phyloP scores from a whole-genome alignment of 2,797 vertebrate species.

The Apodemus agrarius region DNA sequence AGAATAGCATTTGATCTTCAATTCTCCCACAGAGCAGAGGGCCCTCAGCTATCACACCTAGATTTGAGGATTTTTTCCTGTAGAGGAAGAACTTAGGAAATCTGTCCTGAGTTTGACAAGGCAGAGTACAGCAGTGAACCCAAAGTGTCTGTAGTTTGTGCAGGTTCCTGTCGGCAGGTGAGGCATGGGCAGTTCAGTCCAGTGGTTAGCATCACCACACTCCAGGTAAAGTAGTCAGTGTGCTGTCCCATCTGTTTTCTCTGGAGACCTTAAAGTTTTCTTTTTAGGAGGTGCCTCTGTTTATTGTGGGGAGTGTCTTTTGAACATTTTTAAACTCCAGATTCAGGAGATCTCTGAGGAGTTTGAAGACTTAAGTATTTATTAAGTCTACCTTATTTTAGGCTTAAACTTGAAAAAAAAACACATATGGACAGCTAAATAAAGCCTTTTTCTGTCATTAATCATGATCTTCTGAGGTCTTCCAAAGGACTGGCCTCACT shows the following conservation, averaged over 20 bases:
- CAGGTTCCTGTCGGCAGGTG: neutral
- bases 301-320: neutral
- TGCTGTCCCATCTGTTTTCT: neutral
- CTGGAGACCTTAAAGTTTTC: neutral
- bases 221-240: no score
- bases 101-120: neutral
- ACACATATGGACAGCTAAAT: neutral
- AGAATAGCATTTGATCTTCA: neutral
- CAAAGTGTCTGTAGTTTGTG: neutral
- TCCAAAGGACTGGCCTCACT: no score
- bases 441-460: neutral
- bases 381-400: neutral
- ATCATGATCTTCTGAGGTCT: no score
- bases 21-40: neutral
- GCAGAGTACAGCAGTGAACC: neutral
- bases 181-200: neutral
- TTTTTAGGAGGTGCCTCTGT: neutral
- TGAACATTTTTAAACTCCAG: neutral
- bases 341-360: neutral
- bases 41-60: neutral
- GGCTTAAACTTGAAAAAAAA: neutral
- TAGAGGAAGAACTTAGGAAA: neutral
- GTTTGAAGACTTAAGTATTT: neutral
- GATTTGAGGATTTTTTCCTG: neutral
- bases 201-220: neutral